Evolutionary conservation across 2,888 invertebrate species (phyloP), one percentile per base, ranked within the genome.

Genomic region (Oxytorus armatus): DNA sequence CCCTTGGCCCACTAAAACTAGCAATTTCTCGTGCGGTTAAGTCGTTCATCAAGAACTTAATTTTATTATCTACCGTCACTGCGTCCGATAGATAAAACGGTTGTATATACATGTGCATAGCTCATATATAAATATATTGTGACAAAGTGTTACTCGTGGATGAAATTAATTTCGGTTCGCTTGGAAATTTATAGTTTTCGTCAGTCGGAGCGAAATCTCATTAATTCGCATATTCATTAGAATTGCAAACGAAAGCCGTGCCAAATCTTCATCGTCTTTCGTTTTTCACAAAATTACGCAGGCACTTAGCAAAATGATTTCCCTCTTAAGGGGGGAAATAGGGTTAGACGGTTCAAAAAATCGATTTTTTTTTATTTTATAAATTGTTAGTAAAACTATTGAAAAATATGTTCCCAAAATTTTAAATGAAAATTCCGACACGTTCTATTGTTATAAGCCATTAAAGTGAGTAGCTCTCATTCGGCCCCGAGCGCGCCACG

Each of bases 11-110:
- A 21, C 23, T 23, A n/a, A 51, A n/a, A n/a, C 18, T 21, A 18
- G 42, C 14, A 14, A 39, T 39, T 29, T 51, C 10, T 8, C 49
- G 3, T n/a, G n/a, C 18, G 16, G 23, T 36, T 55, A 61, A 39
- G 53, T 55, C 69, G 61, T 69, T 69, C 61, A 69, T 77, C 76
- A 77, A 69, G 49, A 69, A 53, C 25, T 69, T 75, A 53, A 53
- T 42, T 39, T 44, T 33, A 23, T n/a, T 16, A 29, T 16, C 25
- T 49, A 18, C 10, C 47, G 39, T 39, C 10, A 63, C 77, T 70
- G 77, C 49, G 11, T 4, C 29, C 29, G 16, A 72, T 61, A 66
- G 72, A 77, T 77, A 77, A 73, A 72, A 66, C 42, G 11, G 47
- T 36, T n/a, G n/a, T n/a, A n/a, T n/a, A n/a, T n/a, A 21, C n/a